Conservation (phyloP, 2,797 vertebrate genomes). For the Cheirogaleus major region DNA sequence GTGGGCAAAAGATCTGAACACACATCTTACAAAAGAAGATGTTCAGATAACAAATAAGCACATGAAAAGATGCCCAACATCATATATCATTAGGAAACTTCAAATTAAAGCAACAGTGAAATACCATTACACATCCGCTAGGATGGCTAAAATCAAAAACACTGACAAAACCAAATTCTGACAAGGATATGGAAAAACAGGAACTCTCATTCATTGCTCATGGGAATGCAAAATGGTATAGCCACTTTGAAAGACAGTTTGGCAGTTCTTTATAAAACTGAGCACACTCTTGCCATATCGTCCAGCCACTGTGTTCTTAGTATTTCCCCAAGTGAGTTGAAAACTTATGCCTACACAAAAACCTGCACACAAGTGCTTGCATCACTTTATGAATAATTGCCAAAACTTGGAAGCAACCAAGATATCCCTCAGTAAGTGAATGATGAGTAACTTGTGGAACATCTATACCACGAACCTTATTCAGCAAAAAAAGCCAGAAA, state of each 20-base stretch:
- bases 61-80: neutral
- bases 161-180: neutral
- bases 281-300: neutral
- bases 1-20: neutral
- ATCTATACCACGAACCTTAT: neutral
- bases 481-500: neutral
- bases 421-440: neutral
- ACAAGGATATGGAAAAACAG: neutral
- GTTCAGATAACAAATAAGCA: neutral
- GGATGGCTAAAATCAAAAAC: neutral
- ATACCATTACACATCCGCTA: neutral
- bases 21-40: neutral
- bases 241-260: neutral
- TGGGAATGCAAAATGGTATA: neutral
- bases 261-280: neutral
- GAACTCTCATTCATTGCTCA: neutral
- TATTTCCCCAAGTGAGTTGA: neutral
- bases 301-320: neutral
- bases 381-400: no score
- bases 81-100: neutral
- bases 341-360: neutral
- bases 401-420: neutral
- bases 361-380: neutral
- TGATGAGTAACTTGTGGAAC: neutral
- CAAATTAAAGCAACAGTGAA: neutral